Base-by-base conservation (phyloP, 2,113 vertebrate species). In the Dicentrarchus labrax region DNA sequence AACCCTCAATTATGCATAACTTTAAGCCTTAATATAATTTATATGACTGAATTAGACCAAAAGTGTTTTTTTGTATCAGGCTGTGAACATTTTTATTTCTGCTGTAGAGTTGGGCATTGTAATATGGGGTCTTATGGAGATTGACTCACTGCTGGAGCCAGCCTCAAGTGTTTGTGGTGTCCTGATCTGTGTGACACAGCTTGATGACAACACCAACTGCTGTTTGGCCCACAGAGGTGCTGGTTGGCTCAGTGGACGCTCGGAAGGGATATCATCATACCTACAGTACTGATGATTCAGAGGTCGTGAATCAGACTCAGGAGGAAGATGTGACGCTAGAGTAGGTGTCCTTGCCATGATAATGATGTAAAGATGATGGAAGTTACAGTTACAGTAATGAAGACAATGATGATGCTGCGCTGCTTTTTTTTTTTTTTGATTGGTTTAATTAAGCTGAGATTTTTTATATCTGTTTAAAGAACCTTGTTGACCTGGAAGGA, bases 201-300 rank as follows among this genome's bases (percentile, higher is more conserved):
- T 45, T 53, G 67, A 61, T 48, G 64, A 62, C 57, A 61, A 13
- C 57, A 36, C 69, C 15, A 38, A 51, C 56, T 12, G 21, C 22
- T 72, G 61, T 67, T 56, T 8, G 10, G 17, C 50, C n/a, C 19
- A 10, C 39, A 22, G 9, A 74, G 13, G 38, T 70, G 57, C 69
- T 85, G 86, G 82, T 75, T 75, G 70, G 53, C n/a, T 64, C 41
- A 59, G 51, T 36, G 59, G 30, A 70, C 41, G 66, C 16, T 10
- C 54, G 51, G 8, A 67, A 68, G 17, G 7, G 38, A 57, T 13
- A 56, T 56, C 59, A 39, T 2, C 50, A 30, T 61, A 41, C 19
- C 24, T 57, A 16, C 30, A 1, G 30, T 30, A 30, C 36, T 53
- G 21, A 9, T 22, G 39, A 38, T 36, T 64, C n/a, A 64, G 43